These are phyloP conservation scores for Clarias pachynema DNA, from an alignment of 2,797 vertebrate species.

Conservation along the genomic window DNA sequence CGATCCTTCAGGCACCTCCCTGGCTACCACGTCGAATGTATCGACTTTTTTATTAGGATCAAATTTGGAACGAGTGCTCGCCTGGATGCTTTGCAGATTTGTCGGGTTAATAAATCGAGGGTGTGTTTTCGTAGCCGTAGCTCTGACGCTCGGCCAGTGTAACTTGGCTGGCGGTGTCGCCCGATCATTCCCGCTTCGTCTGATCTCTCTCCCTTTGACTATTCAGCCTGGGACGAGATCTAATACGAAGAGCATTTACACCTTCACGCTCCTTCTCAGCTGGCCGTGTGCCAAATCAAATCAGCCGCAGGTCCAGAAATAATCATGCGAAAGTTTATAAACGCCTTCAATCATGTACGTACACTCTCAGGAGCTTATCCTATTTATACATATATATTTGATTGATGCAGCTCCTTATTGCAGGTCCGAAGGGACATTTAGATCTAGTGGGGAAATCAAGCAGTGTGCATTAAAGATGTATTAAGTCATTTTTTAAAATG, in stretches of 20 bases:
- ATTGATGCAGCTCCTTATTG: background rate
- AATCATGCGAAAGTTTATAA: background rate
- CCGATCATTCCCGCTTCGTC: constrained; percentile 35
- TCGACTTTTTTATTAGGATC: background rate
- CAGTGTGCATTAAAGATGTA: background rate
- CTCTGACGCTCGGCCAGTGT: constrained; percentile 20
- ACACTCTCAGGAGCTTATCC: background rate
- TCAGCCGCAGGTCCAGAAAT: background rate
- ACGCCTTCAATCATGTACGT: background rate
- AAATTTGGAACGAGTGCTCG: background rate
- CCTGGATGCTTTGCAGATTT: background rate
- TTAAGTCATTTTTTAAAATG: background rate
- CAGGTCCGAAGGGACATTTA: background rate
- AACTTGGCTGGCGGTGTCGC: constrained; percentile 38
- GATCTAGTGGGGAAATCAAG: background rate
- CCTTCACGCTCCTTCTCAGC: background rate
- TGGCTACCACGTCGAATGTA: background rate
- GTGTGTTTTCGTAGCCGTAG: constrained; percentile 26
- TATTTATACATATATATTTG: background rate
- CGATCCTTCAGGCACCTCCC: background rate
- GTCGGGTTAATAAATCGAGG: constrained; percentile 3
- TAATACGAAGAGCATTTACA: background rate
- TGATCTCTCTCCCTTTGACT: constrained; percentile 32
- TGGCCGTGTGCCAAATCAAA: background rate
- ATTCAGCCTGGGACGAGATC: constrained; percentile 26